These are phyloP conservation scores for Drosophila nasuta DNA, from an alignment of 1,140 invertebrate species.

Conservation along the genomic window DNA sequence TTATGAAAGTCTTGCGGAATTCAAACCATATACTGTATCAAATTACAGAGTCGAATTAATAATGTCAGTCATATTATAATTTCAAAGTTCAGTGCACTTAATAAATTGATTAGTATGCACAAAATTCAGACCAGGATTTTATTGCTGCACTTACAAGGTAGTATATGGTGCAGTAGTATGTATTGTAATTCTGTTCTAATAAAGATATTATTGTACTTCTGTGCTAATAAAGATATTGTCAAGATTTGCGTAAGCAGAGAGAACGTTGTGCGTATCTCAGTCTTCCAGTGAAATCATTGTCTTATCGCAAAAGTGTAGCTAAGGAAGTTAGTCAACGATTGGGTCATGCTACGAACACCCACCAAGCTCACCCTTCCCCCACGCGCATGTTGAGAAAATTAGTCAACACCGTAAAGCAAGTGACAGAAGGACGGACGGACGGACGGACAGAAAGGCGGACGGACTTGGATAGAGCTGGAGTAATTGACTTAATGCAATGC, in stretches of 20 bases:
- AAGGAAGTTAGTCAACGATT: conserved; percentile 26
- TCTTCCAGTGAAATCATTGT: conserved; percentile 13
- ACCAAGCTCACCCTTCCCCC: conserved; percentile 14
- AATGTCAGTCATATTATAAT: too few species aligned
- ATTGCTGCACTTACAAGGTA: too few species aligned
- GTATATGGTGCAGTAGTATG: too few species aligned
- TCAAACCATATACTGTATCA: too few species aligned
- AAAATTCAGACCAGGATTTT: too few species aligned
- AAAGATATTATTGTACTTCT: too few species aligned
- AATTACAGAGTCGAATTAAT: too few species aligned
- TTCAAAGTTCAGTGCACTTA: too few species aligned
- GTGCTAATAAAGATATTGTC: conserved; percentile 12
- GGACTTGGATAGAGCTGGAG: conserved; percentile 10
- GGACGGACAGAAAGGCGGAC: not conserved
- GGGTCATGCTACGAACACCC: conserved; percentile 27
- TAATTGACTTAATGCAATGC: conserved; percentile 79
- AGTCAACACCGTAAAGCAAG: conserved; percentile 54
- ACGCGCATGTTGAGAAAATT: conserved; percentile 51
- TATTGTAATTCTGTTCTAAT: too few species aligned
- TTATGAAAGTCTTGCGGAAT: too few species aligned
- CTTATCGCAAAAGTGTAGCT: conserved; percentile 36
- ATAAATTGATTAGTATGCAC: too few species aligned
- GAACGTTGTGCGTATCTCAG: not conserved
- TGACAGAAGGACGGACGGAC: not conserved
- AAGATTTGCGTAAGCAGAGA: conserved; percentile 50